Evolutionary conservation across 2,797 vertebrate genomes (phyloP), one percentile per base, ranked within the genome.

Genomic region (Coregonus suidteri): DNA sequence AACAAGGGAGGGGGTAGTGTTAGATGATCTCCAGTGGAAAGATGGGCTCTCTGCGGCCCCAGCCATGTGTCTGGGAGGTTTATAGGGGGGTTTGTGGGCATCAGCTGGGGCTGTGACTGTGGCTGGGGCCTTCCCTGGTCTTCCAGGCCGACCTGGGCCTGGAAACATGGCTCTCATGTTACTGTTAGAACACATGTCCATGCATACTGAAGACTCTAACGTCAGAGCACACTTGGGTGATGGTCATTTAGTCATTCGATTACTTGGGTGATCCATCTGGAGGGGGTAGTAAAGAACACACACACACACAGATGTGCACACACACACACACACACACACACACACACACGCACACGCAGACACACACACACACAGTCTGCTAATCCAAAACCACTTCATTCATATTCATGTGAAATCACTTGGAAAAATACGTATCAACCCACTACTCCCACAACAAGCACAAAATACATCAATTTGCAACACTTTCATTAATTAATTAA

Each of bases 181-280:
- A 74, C 81, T 76, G 70, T 54, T 77, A 51, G 69, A 72, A 79
- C 74, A 79, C 79, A 74, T 84, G 81, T 65, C 65, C 80, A 78
- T 81, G 74, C 83, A 88, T 84, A 82, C 83, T 82, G 79, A 80
- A 75, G 15, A 65, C 37, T 34, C 66, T 71, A 75, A 59, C 74
- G 70, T 78, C 73, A 73, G 47, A 77, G 70, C 53, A 75, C 69
- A 77, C 73, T 37, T 56, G 59, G 72, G 72, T 76, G 75, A 80
- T 74, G 74, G 64, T 73, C 76, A 82, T 71, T 74, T n/a, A 79
- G 77, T 74, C 47, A 76, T 77, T 83, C 78, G 66, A 74, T 85
- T 84, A 77, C 25, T 25, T 25, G 25, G 25, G 35, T 79, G 80
- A 72, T 73, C 72, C 67, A 66, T 37, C 54, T 82, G 74, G 75